Evolutionary conservation across 2,888 invertebrate genomes (phyloP).

Genomic region (Teleiodes luculella): DNA sequence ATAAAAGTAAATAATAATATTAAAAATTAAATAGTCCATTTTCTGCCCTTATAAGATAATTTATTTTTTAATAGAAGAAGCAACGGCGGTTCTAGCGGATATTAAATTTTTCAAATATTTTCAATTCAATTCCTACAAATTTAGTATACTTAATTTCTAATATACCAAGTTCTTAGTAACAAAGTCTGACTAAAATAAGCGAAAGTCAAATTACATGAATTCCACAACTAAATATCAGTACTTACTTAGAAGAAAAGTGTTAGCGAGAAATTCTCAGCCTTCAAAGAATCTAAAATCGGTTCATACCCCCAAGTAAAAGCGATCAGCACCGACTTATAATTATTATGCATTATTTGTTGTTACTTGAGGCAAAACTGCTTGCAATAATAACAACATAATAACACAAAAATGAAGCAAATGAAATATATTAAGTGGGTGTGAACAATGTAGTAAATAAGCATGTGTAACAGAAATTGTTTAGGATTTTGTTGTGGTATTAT

Average conservation of each 20-base stretch:
- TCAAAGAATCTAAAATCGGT: constrained; percentile 17
- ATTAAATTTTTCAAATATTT: too few relatives aligned
- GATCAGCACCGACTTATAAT: constrained; percentile 8
- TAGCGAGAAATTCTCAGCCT: constrained; percentile 4
- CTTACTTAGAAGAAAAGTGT: background rate
- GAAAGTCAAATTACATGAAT: background rate
- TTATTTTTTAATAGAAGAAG: too few relatives aligned
- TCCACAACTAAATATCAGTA: background rate
- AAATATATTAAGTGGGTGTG: background rate
- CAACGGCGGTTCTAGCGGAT: too few relatives aligned
- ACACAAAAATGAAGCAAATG: constrained; percentile 1
- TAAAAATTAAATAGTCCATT: too few relatives aligned
- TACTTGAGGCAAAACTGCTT: constrained; percentile 7
- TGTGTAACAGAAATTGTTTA: too few relatives aligned
- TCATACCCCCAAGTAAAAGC: constrained; percentile 14
- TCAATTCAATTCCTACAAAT: too few relatives aligned
- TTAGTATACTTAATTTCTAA: too few relatives aligned
- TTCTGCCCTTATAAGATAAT: too few relatives aligned
- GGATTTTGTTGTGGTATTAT: too few relatives aligned
- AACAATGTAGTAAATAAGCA: background rate
- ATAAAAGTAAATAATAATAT: too few relatives aligned
- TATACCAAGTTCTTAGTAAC: too few relatives aligned
- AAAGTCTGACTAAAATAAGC: too few relatives aligned
- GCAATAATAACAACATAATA: constrained; percentile 4
- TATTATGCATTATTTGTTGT: constrained; percentile 10